These are phyloP conservation scores for Molossus molossus DNA, from an alignment of 2,797 vertebrate species.

Conservation along the genomic window DNA sequence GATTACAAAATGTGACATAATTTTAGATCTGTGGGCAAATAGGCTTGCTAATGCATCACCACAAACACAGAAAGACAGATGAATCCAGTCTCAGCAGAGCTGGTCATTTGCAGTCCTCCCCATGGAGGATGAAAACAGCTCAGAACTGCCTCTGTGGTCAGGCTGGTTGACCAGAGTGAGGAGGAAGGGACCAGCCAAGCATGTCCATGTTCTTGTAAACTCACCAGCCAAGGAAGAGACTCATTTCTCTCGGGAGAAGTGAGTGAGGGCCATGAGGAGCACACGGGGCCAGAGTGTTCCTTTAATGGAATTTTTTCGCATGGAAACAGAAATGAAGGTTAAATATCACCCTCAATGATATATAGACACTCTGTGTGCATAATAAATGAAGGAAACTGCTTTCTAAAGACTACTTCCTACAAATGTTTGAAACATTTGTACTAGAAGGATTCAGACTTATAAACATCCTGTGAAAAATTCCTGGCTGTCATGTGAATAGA, in stretches of 20 bases:
- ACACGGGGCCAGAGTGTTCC: neutral
- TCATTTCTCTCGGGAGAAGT: neutral
- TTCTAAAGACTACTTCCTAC: neutral
- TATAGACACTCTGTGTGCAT: neutral
- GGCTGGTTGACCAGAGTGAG: neutral
- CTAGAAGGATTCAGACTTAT: neutral
- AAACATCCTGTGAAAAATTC: slow-evolving; percentile 49
- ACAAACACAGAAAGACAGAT: neutral
- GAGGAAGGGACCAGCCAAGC: neutral
- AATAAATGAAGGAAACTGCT: neutral
- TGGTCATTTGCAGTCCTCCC: neutral
- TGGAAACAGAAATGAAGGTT: neutral
- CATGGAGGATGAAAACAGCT: neutral
- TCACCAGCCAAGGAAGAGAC: neutral
- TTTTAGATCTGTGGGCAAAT: neutral
- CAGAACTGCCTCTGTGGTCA: neutral
- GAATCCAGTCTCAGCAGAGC: neutral
- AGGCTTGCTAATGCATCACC: neutral
- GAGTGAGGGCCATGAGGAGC: neutral
- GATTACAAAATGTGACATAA: neutral
- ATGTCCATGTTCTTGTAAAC: neutral
- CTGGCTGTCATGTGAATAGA: neutral
- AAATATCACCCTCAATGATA: neutral
- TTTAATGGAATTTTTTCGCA: neutral
- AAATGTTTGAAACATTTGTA: slow-evolving; percentile 34